A percentile compares a stretch with the other conserved stretches of the same genome.
Conservation (phyloP, 2,797 vertebrate genomes). For the Pantherophis vulpinus region DNA sequence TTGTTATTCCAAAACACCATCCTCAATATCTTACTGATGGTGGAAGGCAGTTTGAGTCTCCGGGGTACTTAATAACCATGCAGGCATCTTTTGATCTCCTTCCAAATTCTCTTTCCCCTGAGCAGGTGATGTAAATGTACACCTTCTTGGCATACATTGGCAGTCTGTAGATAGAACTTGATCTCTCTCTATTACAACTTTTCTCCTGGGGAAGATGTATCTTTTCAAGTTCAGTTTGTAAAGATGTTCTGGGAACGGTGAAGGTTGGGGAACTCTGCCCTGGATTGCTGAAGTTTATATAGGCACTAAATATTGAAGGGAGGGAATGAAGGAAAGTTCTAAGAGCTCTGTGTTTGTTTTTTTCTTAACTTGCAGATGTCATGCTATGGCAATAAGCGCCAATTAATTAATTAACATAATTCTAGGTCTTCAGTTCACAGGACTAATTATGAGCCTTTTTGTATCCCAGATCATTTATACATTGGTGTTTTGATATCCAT, state of each 20-base stretch:
- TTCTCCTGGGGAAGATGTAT: constrained; percentile 18
- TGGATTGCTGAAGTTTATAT: background rate
- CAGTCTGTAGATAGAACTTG: constrained; percentile 25
- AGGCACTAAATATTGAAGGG: background rate
- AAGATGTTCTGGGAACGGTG: constrained; percentile 7
- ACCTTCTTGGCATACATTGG: constrained; percentile 14
- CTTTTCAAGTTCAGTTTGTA: constrained; percentile 14
- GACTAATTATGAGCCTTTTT: background rate
- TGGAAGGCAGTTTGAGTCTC: constrained; percentile 13
- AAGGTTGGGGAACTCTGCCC: background rate
- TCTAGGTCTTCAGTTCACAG: background rate
- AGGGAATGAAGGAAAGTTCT: background rate
- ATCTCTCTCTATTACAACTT: constrained; percentile 10
- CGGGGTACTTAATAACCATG: constrained; percentile 20
- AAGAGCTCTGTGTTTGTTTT: background rate
- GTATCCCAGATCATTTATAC: background rate
- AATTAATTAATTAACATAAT: background rate
- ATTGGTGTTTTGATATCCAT: background rate
- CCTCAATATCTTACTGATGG: background rate
- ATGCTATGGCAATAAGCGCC: background rate
- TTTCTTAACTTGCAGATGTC: background rate
- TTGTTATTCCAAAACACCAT: constrained; percentile 3
- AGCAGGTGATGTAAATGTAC: constrained; percentile 23
- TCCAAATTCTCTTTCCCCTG: constrained; percentile 29
- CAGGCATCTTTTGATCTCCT: constrained; percentile 31